Conservation (phyloP, 2,113 vertebrate species). For the Scalopus aquaticus region DNA sequence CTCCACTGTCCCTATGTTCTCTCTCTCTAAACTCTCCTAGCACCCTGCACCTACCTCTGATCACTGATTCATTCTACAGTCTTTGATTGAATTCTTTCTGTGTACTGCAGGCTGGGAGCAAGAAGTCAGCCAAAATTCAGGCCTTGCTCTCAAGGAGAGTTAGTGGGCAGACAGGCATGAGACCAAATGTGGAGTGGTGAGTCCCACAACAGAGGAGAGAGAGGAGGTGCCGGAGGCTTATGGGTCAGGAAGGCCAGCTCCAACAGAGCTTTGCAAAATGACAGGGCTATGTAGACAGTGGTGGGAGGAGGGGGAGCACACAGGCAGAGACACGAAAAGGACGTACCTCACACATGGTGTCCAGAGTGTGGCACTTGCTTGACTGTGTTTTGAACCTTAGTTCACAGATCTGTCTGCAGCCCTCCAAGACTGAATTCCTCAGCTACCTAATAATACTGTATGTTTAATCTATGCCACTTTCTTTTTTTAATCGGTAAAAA, state of each 20-base stretch:
- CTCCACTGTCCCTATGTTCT: not conserved
- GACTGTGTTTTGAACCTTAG: constrained; percentile 2
- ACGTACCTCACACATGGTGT: not conserved
- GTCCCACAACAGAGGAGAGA: not conserved
- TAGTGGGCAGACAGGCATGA: not conserved
- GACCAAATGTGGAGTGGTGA: not conserved
- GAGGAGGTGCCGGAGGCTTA: not conserved
- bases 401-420: not conserved
- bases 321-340: not conserved
- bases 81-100: not conserved
- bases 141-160: not conserved
- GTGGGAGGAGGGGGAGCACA: not conserved
- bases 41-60: not conserved
- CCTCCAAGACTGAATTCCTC: constrained; percentile 25
- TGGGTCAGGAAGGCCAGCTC: not conserved
- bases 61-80: not conserved
- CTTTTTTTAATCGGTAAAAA: not conserved
- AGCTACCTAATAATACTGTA: not conserved
- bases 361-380: not conserved
- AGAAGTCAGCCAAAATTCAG: constrained; percentile 13
- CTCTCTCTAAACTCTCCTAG: not conserved
- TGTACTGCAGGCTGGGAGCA: not conserved
- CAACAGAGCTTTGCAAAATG: not conserved
- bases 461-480: constrained; percentile 17
- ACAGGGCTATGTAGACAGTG: not conserved